Evolutionary conservation across 2,888 invertebrate species (phyloP).

Genomic region (Belgica antarctica): DNA sequence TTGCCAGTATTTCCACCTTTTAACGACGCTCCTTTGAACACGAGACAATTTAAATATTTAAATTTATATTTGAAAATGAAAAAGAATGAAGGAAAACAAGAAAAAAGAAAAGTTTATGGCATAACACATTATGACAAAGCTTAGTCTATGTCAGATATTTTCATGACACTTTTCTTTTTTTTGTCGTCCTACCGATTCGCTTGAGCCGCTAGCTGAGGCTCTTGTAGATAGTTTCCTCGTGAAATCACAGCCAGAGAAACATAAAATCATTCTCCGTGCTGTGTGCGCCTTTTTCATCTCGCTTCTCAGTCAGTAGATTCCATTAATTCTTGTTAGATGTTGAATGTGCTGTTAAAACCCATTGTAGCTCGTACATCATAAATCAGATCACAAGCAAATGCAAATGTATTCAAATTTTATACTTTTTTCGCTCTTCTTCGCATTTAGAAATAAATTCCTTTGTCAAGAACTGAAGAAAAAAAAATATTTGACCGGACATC

Average conservation of each 20-base stretch:
- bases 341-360: too few relatives aligned
- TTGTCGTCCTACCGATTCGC: background rate
- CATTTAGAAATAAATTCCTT: background rate
- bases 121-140: background rate
- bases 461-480: background rate
- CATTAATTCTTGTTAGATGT: constrained; percentile 26
- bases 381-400: constrained; percentile 24
- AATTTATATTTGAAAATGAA: background rate
- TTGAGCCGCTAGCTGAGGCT: too few relatives aligned
- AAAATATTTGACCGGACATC: constrained; percentile 20
- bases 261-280: background rate
- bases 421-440: background rate
- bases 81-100: background rate
- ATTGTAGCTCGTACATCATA: background rate
- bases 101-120: background rate
- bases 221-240: too few relatives aligned
- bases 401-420: constrained; percentile 9
- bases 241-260: background rate
- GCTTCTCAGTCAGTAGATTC: background rate
- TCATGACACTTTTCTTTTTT: background rate
- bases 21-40: too few relatives aligned
- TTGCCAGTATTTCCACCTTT: too few relatives aligned
- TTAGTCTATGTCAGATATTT: constrained; percentile 5
- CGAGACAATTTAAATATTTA: constrained; percentile 20
- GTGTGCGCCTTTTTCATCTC: background rate